Conservation (phyloP, 2,888 invertebrate genomes). For the Branchipolynoe longqiensis region DNA sequence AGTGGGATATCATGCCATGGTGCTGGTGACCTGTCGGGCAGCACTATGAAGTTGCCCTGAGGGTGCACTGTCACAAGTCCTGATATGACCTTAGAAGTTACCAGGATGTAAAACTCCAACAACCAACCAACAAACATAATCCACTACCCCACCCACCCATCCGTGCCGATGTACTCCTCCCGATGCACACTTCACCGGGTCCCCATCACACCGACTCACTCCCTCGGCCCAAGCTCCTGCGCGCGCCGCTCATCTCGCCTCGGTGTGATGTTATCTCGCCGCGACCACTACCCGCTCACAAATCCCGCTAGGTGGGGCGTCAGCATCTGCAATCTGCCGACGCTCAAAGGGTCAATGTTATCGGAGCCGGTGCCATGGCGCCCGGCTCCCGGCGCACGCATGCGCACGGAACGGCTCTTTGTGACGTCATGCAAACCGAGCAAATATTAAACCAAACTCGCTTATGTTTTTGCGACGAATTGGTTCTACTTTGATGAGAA, state of each 20-base stretch:
- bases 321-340: constrained; percentile 19
- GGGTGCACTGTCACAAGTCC: too few relatives aligned
- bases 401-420: constrained; percentile 11
- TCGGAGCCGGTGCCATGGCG: not conserved
- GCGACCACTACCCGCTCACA: constrained; percentile 29
- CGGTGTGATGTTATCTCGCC: not conserved
- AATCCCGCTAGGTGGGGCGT: not conserved
- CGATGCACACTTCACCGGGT: too few relatives aligned
- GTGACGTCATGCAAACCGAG: constrained; percentile 27
- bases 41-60: too few relatives aligned
- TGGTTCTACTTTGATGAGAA: constrained; percentile 34
- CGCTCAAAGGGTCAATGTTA: constrained; percentile 30
- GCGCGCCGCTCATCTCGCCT: not conserved
- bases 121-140: too few relatives aligned
- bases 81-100: too few relatives aligned
- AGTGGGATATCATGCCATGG: too few relatives aligned
- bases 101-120: too few relatives aligned
- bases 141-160: too few relatives aligned
- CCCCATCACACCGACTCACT: too few relatives aligned
- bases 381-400: not conserved
- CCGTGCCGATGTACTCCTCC: too few relatives aligned
- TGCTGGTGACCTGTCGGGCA: too few relatives aligned
- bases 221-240: too few relatives aligned
- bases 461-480: constrained; percentile 8
- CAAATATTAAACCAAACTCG: constrained; percentile 52